These are phyloP conservation scores for Ctenodactylus gundi DNA, from an alignment of 2,113 vertebrate species.

Conservation along the genomic window DNA sequence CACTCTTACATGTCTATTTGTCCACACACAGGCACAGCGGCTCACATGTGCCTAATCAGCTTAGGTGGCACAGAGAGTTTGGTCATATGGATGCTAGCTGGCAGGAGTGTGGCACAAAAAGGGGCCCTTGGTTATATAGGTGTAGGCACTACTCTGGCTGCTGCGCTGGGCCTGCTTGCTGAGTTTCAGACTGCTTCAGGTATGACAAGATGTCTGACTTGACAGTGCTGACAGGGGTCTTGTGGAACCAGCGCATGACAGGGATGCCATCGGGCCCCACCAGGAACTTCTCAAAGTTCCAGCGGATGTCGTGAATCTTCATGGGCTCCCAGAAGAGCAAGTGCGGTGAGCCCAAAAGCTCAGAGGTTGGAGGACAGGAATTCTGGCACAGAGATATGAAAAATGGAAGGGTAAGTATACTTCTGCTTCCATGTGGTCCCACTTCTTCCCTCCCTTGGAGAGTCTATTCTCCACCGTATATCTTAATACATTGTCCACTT, in stretches of 20 bases:
- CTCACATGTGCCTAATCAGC: background rate
- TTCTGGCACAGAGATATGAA: conserved; percentile 81
- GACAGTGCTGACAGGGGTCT: conserved; percentile 80
- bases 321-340: conserved; percentile 93
- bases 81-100: background rate
- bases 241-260: conserved; percentile 90
- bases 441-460: accelerated
- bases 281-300: conserved; percentile 99
- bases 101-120: background rate
- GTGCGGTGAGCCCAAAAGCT: conserved; percentile 84
- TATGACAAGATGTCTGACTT: conserved; percentile 84
- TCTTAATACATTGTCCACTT: background rate
- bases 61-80: background rate
- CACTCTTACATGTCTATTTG: no score
- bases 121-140: background rate
- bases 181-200: conserved; percentile 57
- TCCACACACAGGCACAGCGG: background rate
- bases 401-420: background rate
- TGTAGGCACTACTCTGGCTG: background rate
- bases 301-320: conserved; percentile 91
- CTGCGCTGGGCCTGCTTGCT: background rate
- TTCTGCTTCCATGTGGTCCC: background rate
- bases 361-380: conserved; percentile 90
- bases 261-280: conserved; percentile 90
- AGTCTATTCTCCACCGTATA: background rate